A percentile compares a stretch with the other conserved stretches of the same genome.
Conservation (phyloP, 2,797 vertebrate genomes). For the Fistularia commersonii region DNA sequence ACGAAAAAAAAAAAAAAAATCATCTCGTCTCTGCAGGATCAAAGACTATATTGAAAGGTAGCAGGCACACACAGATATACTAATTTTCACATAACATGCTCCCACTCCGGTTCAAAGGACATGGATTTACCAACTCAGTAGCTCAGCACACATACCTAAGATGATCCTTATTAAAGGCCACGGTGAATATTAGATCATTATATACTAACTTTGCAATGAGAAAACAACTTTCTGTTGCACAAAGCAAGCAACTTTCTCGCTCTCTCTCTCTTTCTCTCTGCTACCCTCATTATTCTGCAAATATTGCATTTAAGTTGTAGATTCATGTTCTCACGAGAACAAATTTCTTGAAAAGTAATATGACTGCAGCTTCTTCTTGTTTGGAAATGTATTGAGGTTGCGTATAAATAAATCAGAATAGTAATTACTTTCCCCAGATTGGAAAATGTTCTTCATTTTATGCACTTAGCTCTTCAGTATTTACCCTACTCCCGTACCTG, state of each 20-base stretch:
- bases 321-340: background rate
- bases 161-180: constrained; percentile 40
- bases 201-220: constrained; percentile 15
- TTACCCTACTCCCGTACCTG: too few relatives aligned
- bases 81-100: constrained; percentile 32
- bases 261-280: constrained; percentile 7
- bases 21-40: constrained; percentile 35
- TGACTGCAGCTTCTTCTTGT: background rate
- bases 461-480: too few relatives aligned
- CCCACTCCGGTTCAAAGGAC: constrained; percentile 35
- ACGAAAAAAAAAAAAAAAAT: background rate
- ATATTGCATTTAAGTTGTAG: constrained; percentile 7
- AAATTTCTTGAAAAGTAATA: background rate
- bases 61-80: constrained; percentile 24
- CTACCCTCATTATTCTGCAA: constrained; percentile 14
- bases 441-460: too few relatives aligned
- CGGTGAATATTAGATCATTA: constrained; percentile 45
- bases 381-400: too few relatives aligned
- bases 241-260: constrained; percentile 16
- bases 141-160: constrained; percentile 34
- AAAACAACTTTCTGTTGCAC: constrained; percentile 7
- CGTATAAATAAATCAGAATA: background rate
- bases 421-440: background rate
- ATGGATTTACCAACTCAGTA: constrained; percentile 34
- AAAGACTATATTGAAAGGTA: constrained; percentile 33